A percentile compares a stretch with the other conserved stretches of the same genome.
phyloP scores from a whole-genome alignment of 2,113 vertebrate genomes.

The Varanus komodoensis region DNA sequence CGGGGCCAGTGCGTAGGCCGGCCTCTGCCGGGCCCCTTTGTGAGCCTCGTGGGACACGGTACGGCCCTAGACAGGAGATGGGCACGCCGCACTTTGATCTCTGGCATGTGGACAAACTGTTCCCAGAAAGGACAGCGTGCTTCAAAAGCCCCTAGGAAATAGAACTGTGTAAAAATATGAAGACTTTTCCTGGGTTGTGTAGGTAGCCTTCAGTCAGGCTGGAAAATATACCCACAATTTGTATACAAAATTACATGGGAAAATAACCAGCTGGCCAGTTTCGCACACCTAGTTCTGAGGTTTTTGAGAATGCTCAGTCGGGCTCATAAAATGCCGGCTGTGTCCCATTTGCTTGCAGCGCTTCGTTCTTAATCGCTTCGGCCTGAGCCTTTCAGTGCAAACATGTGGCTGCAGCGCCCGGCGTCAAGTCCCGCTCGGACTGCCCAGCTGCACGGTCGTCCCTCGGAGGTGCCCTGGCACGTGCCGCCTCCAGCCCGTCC shows the following conservation, averaged over 20 bases:
- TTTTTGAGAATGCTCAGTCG: not conserved
- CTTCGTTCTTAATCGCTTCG: not conserved
- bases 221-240: not conserved
- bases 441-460: not conserved
- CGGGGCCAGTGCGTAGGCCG: too few relatives aligned
- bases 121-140: not conserved
- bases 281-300: not conserved
- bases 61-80: too few relatives aligned
- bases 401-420: too few relatives aligned
- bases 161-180: too few relatives aligned
- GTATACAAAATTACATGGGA: not conserved
- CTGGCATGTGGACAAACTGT: not conserved
- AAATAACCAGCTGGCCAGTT: not conserved
- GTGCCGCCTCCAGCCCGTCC: not conserved
- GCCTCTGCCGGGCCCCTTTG: too few relatives aligned
- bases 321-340: not conserved
- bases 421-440: too few relatives aligned
- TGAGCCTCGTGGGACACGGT: too few relatives aligned
- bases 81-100: not conserved
- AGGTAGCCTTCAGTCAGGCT: not conserved
- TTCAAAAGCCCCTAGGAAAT: not conserved
- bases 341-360: not conserved
- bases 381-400: not conserved
- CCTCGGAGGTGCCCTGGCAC: too few relatives aligned
- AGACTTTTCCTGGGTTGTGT: not conserved